A percentile compares a stretch with the other conserved stretches of the same genome.
These are phyloP conservation scores for Cordilura impudica DNA, from an alignment of 2,888 invertebrate species.

Conservation along the genomic window DNA sequence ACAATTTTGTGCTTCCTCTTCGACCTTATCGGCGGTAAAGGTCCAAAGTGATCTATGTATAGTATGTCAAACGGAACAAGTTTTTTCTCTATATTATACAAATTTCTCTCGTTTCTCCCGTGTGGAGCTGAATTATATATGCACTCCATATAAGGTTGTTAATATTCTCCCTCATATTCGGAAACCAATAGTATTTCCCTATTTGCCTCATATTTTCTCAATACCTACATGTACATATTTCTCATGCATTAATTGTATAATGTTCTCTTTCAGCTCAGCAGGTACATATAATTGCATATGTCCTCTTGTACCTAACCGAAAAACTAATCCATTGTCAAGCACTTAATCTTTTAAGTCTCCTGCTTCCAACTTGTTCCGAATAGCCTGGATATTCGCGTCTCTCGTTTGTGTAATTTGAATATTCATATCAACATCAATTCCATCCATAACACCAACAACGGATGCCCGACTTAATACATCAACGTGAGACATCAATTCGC, in stretches of 20 bases:
- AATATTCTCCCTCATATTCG: not conserved
- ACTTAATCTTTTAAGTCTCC: too few species aligned
- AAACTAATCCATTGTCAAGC: too few species aligned
- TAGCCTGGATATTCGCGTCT: too few species aligned
- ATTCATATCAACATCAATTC: not conserved
- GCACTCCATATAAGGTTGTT: not conserved
- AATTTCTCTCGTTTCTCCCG: too few species aligned
- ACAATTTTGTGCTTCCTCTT: slow-evolving; percentile 15
- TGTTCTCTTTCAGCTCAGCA: not conserved
- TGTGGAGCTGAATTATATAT: not conserved
- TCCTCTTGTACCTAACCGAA: too few species aligned
- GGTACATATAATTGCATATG: not conserved
- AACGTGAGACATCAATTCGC: too few species aligned
- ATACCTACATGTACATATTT: not conserved
- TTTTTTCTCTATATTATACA: too few species aligned
- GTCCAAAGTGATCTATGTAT: too few species aligned
- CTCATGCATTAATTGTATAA: not conserved
- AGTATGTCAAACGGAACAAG: too few species aligned
- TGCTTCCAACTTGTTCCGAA: too few species aligned
- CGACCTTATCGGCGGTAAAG: not conserved
- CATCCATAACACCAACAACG: not conserved
- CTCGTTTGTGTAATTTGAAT: not conserved
- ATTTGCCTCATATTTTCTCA: not conserved
- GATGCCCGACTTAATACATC: not conserved
- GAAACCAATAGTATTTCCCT: slow-evolving; percentile 1